Conservation (phyloP, 2,113 vertebrate species). For the Pungitius pungitius region DNA sequence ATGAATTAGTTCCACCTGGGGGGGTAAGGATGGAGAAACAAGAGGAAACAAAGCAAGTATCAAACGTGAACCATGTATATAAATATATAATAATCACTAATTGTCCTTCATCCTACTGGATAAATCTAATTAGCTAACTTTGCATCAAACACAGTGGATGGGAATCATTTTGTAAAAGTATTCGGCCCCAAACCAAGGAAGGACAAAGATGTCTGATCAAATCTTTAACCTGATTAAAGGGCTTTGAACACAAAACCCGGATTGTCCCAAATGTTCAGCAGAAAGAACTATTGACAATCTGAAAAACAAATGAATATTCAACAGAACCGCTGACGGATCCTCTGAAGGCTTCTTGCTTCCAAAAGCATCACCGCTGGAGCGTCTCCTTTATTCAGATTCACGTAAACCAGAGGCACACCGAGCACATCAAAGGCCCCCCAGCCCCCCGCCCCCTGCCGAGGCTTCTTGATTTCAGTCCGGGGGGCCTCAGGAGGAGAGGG, state of each 20-base stretch:
- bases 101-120: no score
- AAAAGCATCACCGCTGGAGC: slow-evolving; percentile 36
- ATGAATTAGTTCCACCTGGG: no score
- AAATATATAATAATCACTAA: no score
- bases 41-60: no score
- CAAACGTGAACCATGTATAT: not conserved
- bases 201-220: not conserved
- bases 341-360: slow-evolving; percentile 22
- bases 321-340: slow-evolving; percentile 1
- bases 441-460: slow-evolving; percentile 39
- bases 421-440: slow-evolving; percentile 68
- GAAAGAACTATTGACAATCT: not conserved
- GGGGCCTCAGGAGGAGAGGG: slow-evolving; percentile 17
- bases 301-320: not conserved
- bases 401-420: slow-evolving; percentile 66
- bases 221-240: no score
- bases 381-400: slow-evolving; percentile 64
- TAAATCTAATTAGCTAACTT: not conserved
- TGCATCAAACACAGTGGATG: not conserved
- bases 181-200: no score
- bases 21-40: no score
- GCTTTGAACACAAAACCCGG: no score
- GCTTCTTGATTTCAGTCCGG: slow-evolving; percentile 54
- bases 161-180: not conserved
- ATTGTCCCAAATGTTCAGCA: not conserved